phyloP scores from a whole-genome alignment of 30 jellyfish, hydroid and myxozoan genomes.

The Haliclystus octoradiatus region DNA sequence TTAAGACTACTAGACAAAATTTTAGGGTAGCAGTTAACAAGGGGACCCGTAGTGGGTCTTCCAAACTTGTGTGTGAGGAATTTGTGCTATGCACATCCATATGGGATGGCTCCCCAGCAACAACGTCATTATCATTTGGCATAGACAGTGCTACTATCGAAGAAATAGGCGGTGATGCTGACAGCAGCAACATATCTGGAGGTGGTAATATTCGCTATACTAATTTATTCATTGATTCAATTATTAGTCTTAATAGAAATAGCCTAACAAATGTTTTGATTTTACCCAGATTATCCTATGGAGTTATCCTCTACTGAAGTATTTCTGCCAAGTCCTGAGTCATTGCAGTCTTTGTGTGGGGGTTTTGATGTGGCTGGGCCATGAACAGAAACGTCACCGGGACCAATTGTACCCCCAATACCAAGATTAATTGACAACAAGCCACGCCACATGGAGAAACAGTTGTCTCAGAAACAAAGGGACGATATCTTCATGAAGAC shows the following conservation, averaged over 20 bases:
- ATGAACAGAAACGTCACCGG: too few species aligned
- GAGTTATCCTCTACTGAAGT: too few species aligned
- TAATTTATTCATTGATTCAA: too few species aligned
- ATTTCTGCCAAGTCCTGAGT: too few species aligned
- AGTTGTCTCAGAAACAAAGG: constrained; percentile 35
- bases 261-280: too few species aligned
- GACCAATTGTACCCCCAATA: constrained; percentile 3
- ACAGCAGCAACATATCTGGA: too few species aligned
- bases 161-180: constrained; percentile 5
- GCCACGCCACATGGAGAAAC: constrained; percentile 40
- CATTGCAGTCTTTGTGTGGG: too few species aligned
- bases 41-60: constrained; percentile 50
- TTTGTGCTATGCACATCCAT: constrained; percentile 30
- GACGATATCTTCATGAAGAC: constrained; percentile 27
- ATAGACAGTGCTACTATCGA: constrained; percentile 13
- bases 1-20: constrained; percentile 44
- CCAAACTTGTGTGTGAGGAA: constrained; percentile 22
- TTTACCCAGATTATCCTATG: too few species aligned
- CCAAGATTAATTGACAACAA: constrained; percentile 30
- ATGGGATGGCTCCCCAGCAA: constrained; percentile 56
- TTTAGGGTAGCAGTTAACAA: constrained; percentile 43
- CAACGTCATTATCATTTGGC: constrained; percentile 35
- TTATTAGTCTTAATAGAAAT: too few species aligned
- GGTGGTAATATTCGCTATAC: too few species aligned
- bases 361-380: too few species aligned